Evolutionary conservation across 2,113 vertebrate species (phyloP).

Genomic region (Tautogolabrus adspersus): DNA sequence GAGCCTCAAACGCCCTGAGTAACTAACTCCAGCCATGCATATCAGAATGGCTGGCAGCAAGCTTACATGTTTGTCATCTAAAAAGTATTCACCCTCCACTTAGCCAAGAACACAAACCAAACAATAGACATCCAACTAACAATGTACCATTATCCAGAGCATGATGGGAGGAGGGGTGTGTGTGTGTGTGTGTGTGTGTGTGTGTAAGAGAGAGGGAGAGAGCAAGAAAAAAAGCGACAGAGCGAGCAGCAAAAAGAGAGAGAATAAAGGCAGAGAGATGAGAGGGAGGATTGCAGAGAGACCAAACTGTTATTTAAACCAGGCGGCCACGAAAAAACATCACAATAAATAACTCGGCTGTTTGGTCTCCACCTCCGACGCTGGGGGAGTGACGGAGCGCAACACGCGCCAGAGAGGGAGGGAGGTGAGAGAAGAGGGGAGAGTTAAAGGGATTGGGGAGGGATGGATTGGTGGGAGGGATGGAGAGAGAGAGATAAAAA

Average conservation of each 20-base stretch:
- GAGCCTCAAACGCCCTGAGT: conserved; percentile 71
- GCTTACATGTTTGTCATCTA: conserved; percentile 93
- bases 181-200: conserved; percentile 22
- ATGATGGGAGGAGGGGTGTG: conserved; percentile 62
- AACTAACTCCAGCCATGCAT: conserved; percentile 82
- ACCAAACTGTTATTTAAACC: conserved; percentile 85
- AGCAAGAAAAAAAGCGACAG: conserved; percentile 51
- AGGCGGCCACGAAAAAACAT: conserved; percentile 79
- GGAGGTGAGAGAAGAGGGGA: conserved; percentile 44
- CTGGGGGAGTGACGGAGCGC: conserved; percentile 61
- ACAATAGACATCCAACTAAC: conserved; percentile 84
- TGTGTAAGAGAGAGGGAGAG: conserved; percentile 35
- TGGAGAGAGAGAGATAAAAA: conserved; percentile 62
- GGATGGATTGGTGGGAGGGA: conserved; percentile 42
- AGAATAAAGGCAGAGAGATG: conserved; percentile 73
- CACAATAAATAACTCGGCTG: conserved; percentile 85
- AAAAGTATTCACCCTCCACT: conserved; percentile 91
- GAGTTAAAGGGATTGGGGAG: conserved; percentile 55
- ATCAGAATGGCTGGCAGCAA: conserved; percentile 92
- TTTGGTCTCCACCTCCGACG: conserved; percentile 81
- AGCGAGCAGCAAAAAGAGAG: conserved; percentile 41
- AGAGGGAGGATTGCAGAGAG: conserved; percentile 72
- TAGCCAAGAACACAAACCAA: conserved; percentile 93
- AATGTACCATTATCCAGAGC: conserved; percentile 81
- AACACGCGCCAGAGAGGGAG: conserved; percentile 39